These are phyloP conservation scores for Myanophis thanlyinensis DNA, from an alignment of 2,113 vertebrate genomes.

Conservation along the genomic window DNA sequence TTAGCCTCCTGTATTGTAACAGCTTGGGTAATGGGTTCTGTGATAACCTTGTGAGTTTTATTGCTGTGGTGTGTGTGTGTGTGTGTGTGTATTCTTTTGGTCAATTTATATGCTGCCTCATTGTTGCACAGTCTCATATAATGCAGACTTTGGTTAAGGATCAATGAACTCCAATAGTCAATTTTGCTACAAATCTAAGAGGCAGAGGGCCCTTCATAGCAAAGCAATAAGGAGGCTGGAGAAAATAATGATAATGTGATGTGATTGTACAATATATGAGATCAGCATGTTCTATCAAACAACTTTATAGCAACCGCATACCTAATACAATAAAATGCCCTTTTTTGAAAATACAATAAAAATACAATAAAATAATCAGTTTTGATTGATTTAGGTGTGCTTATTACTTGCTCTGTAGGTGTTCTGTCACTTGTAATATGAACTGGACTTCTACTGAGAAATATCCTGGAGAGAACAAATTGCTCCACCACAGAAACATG, in stretches of 20 bases:
- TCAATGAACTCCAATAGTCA: conserved; percentile 30
- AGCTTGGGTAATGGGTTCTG: no score
- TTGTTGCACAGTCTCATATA: background rate
- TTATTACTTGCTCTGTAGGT: conserved; percentile 54
- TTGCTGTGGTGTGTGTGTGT: background rate
- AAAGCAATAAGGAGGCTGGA: background rate
- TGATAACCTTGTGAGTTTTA: no score
- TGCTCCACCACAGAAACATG: conserved; percentile 39
- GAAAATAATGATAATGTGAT: conserved; percentile 8
- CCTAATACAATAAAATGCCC: conserved; percentile 57
- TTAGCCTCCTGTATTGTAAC: no score
- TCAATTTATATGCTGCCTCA: background rate
- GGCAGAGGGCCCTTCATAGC: conserved; percentile 16
- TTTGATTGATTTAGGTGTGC: conserved; percentile 56
- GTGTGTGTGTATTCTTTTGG: background rate
- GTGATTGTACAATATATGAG: conserved; percentile 16
- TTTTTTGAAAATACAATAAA: conserved; percentile 39
- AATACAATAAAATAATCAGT: conserved; percentile 51
- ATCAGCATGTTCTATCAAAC: conserved; percentile 28
- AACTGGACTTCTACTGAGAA: conserved; percentile 44
- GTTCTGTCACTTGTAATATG: conserved; percentile 43
- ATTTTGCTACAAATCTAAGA: background rate
- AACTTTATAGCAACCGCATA: conserved; percentile 29
- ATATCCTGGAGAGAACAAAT: conserved; percentile 51
- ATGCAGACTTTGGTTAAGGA: conserved; percentile 3